A percentile compares a stretch with the other conserved stretches of the same genome.
These are phyloP conservation scores for Pinna nobilis DNA, from an alignment of 1,140 invertebrate genomes.

Conservation along the genomic window DNA sequence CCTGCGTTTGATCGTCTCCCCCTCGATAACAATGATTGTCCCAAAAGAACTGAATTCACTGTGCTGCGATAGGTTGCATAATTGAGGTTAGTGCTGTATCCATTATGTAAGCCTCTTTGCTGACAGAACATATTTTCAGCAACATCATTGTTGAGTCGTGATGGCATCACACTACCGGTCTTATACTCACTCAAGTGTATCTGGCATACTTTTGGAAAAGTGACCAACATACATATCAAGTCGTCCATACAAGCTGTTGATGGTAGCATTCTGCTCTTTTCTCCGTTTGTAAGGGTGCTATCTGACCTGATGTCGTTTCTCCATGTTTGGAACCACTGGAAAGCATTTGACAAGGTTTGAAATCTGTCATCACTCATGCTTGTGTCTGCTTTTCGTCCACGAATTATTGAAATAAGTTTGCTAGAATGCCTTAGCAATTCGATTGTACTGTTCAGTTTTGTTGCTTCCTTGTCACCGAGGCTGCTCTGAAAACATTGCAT, in stretches of 20 bases:
- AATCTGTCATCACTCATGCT: slow-evolving; percentile 19
- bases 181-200: not conserved
- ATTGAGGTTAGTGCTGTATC: slow-evolving; percentile 11
- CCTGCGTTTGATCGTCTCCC: slow-evolving; percentile 16
- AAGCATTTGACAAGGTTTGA: slow-evolving; percentile 2
- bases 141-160: slow-evolving; percentile 19
- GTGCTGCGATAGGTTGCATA: slow-evolving; percentile 2
- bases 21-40: slow-evolving; percentile 21
- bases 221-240: slow-evolving; percentile 1
- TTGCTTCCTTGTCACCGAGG: not conserved
- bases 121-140: slow-evolving; percentile 24
- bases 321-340: slow-evolving; percentile 34
- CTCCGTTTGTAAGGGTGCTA: not conserved
- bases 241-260: slow-evolving; percentile 7
- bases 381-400: slow-evolving; percentile 13
- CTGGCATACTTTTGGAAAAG: not conserved
- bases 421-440: slow-evolving; percentile 29
- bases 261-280: slow-evolving; percentile 5
- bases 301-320: slow-evolving; percentile 10
- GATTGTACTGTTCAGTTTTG: slow-evolving; percentile 15
- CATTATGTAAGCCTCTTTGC: slow-evolving; percentile 11
- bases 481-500: slow-evolving; percentile 31
- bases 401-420: slow-evolving; percentile 24
- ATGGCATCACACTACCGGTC: not conserved
- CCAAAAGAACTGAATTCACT: too few species aligned